These are phyloP conservation scores for Tetragonula carbonaria DNA, from an alignment of 2,888 invertebrate species.

Conservation along the genomic window DNA sequence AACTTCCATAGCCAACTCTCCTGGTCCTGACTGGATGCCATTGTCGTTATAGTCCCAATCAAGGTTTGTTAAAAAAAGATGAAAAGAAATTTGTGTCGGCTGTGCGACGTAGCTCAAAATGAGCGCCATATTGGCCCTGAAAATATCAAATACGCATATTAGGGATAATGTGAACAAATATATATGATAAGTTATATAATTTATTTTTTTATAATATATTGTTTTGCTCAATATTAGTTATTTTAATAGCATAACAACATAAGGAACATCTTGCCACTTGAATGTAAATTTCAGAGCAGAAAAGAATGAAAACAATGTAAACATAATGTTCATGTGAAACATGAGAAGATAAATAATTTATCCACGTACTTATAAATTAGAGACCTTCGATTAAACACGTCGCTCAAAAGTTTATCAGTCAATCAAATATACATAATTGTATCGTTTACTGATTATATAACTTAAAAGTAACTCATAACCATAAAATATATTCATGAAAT, in stretches of 20 bases:
- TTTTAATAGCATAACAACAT: not conserved
- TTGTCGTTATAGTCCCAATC: conserved; percentile 73
- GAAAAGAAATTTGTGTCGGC: conserved; percentile 86
- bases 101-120: conserved; percentile 87
- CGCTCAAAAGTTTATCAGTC: not conserved
- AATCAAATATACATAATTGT: not conserved
- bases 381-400: not conserved
- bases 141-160: conserved; percentile 78
- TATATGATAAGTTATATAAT: not conserved
- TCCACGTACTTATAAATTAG: not conserved
- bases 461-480: not conserved
- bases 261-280: not conserved
- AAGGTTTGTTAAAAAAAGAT: conserved; percentile 72
- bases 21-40: conserved; percentile 74
- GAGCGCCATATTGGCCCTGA: conserved; percentile 94
- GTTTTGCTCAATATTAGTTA: not conserved
- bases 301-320: not conserved
- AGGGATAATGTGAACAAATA: conserved; percentile 5
- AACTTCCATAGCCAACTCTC: conserved; percentile 84
- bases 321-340: not conserved
- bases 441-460: not conserved
- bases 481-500: conserved; percentile 7
- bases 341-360: not conserved
- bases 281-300: not conserved
- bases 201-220: not conserved